These are phyloP conservation scores for Habrosyne pyritoides DNA, from an alignment of 2,888 invertebrate species.

Conservation along the genomic window DNA sequence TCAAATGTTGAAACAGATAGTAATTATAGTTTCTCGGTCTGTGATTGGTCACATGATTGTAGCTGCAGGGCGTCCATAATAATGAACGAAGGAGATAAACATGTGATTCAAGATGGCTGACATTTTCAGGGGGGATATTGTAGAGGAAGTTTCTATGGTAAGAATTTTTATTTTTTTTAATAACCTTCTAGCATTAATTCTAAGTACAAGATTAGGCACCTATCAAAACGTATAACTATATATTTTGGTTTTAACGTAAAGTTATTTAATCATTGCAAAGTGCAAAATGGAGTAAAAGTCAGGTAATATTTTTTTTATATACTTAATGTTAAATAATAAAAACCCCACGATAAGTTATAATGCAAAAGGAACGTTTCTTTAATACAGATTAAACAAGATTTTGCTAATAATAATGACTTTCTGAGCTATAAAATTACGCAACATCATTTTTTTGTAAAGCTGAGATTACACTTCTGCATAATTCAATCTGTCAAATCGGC, in stretches of 20 bases:
- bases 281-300: too few species aligned
- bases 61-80: constrained; percentile 47
- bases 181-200: too few species aligned
- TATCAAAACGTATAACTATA: too few species aligned
- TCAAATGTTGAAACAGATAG: constrained; percentile 41
- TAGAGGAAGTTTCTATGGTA: constrained; percentile 54
- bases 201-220: too few species aligned
- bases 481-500: not conserved
- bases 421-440: not conserved
- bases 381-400: not conserved
- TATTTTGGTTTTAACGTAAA: too few species aligned
- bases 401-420: not conserved
- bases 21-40: constrained; percentile 43
- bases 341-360: too few species aligned
- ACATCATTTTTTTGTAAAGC: not conserved
- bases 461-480: not conserved
- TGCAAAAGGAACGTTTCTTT: too few species aligned
- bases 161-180: constrained; percentile 48
- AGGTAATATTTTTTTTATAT: too few species aligned
- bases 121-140: constrained; percentile 54
- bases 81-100: constrained; percentile 62
- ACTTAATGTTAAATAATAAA: too few species aligned
- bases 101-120: constrained; percentile 80
- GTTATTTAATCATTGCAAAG: too few species aligned
- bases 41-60: constrained; percentile 76